Base-by-base conservation (phyloP, 2,797 vertebrate species). In the Halcyon badia region DNA sequence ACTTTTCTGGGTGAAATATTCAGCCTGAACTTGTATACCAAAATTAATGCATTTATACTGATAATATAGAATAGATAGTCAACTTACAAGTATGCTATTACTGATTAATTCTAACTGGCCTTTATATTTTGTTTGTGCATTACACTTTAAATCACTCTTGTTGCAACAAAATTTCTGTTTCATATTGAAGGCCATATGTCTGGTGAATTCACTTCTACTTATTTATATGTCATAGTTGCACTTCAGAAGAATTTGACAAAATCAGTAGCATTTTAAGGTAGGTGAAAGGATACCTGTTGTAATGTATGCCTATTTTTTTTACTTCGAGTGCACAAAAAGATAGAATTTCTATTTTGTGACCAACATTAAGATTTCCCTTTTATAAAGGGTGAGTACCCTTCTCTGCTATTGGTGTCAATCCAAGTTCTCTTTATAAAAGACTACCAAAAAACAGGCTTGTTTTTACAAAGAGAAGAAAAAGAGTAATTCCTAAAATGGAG, bases 41-140 rank as follows among this genome's bases (percentile, higher is more conserved):
- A 69, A 90, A 92, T 95, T 57, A 96, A 76, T 84, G 49, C 12
- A 8, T 66, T 89, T 68, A 71, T 83, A 89, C 37, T 89, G 52
- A 21, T 79, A 51, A 31, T 33, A 21, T 25, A 72, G 28, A 89
- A 70, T 57, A 84, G 5, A 12, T 14, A 44, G 60, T 66, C 20
- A 75, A n/a, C 21, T 79, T 91, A 42, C 11, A 48, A 35, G 5
- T 90, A 12, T 44, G 16, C 18, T 56, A 1, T 48, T 71, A 46
- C 4, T 91, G 19, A 22, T 90, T 86, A 57, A 68, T 54, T 93
- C 5, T 83, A 64, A 58, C 56, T 76, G 18, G 39, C 18, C 35
- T 30, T 57, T 69, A 8, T 26, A 4, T 78, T 78, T 81, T 28
- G 0, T 49, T 68, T 71, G 6, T 9, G 2, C 66, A 13, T 56